phyloP scores from a whole-genome alignment of 2,888 invertebrate genomes.

The Xestia c-nigrum region DNA sequence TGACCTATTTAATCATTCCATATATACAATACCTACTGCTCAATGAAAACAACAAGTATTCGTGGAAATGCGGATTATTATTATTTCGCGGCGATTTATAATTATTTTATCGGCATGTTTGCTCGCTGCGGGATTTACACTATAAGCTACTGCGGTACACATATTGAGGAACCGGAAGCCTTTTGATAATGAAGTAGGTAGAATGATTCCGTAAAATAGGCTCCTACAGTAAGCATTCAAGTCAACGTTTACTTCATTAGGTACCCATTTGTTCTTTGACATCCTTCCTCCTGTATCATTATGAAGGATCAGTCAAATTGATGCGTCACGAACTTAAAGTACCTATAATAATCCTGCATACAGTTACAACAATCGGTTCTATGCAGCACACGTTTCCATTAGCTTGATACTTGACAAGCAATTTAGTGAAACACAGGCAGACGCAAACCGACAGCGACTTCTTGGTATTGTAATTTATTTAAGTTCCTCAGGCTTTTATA shows the following conservation, averaged over 20 bases:
- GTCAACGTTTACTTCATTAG: background rate
- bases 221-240: background rate
- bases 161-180: background rate
- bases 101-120: slow-evolving; percentile 57
- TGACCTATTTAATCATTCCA: slow-evolving; percentile 7
- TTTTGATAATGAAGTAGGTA: background rate
- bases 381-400: slow-evolving; percentile 1
- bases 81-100: slow-evolving; percentile 58
- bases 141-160: slow-evolving; percentile 28
- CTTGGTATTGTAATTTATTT: background rate
- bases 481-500: background rate
- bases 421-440: background rate
- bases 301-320: background rate
- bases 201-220: background rate
- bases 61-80: slow-evolving; percentile 49
- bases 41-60: slow-evolving; percentile 31
- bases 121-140: slow-evolving; percentile 39
- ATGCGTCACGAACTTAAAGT: background rate
- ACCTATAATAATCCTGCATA: background rate
- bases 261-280: background rate
- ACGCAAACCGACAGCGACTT: background rate
- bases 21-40: slow-evolving; percentile 10
- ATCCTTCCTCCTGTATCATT: no score
- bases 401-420: slow-evolving; percentile 17
- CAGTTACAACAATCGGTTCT: background rate